A percentile compares a stretch with the other conserved stretches of the same genome.
phyloP scores from a whole-genome alignment of 2,888 invertebrate species.

The Ectobius pallidus region DNA sequence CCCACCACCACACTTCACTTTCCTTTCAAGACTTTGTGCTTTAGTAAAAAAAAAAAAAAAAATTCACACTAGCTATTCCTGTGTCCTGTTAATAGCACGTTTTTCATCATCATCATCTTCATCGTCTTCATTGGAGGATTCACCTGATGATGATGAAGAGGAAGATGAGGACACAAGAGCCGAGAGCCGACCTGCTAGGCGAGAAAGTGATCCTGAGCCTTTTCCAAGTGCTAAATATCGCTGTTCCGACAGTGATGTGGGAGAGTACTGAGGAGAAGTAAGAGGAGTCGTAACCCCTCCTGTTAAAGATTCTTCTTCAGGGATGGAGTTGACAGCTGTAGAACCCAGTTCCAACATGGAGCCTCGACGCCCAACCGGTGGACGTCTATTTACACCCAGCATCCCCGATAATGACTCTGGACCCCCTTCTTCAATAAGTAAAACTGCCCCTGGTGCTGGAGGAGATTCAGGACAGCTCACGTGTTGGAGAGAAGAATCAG shows the following conservation, averaged over 20 bases:
- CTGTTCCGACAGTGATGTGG: neutral
- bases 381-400: constrained; percentile 57
- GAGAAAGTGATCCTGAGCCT: constrained; percentile 18
- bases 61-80: constrained; percentile 16
- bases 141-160: constrained; percentile 60
- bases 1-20: neutral
- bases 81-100: constrained; percentile 32
- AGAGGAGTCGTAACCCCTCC: constrained; percentile 48
- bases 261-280: constrained; percentile 49
- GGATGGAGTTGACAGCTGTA: constrained; percentile 68
- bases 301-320: constrained; percentile 64
- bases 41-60: no score
- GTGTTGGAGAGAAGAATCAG: constrained; percentile 45
- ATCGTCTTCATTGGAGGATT: constrained; percentile 54
- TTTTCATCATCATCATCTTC: constrained; percentile 51
- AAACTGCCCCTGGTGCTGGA: constrained; percentile 59
- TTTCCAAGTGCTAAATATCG: constrained; percentile 19
- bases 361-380: constrained; percentile 72
- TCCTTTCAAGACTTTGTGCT: constrained; percentile 5
- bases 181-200: constrained; percentile 22
- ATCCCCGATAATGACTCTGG: constrained; percentile 47
- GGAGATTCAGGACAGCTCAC: constrained; percentile 51
- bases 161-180: constrained; percentile 58
- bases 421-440: constrained; percentile 65
- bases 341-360: constrained; percentile 80